phyloP scores from a whole-genome alignment of 2,888 invertebrate genomes.

The Labia minor region DNA sequence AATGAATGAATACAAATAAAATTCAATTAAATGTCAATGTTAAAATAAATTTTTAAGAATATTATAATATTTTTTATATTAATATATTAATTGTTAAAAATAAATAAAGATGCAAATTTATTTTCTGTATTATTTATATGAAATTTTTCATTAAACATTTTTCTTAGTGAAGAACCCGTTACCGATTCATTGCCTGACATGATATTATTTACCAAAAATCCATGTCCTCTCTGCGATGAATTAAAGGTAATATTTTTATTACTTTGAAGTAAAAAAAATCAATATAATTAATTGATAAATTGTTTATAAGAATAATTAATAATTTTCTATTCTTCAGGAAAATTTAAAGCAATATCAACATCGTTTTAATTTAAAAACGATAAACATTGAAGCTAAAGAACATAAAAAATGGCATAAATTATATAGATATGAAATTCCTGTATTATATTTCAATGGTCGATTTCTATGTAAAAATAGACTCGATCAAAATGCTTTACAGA shows the following conservation, averaged over 20 bases:
- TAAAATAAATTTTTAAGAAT: neutral
- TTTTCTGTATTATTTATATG: neutral
- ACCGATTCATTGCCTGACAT: constrained; percentile 43
- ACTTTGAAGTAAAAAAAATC: neutral
- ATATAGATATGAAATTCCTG: constrained; percentile 78
- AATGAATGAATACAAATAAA: constrained; percentile 1
- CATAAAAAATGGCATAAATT: constrained; percentile 61
- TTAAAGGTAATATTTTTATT: constrained; percentile 40
- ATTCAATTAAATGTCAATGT: neutral
- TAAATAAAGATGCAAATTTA: neutral
- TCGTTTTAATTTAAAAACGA: constrained; percentile 54
- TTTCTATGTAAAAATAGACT: constrained; percentile 69
- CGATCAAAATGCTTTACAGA: constrained; percentile 46
- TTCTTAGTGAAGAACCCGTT: too few relatives aligned
- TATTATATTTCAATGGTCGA: constrained; percentile 70
- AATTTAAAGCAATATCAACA: constrained; percentile 40
- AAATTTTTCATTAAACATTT: neutral
- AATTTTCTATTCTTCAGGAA: constrained; percentile 22
- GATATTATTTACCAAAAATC: constrained; percentile 71
- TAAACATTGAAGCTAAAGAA: constrained; percentile 63
- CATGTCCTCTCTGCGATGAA: constrained; percentile 72
- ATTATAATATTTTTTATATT: constrained; percentile 2
- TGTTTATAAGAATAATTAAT: neutral
- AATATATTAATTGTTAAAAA: neutral
- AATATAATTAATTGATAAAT: neutral